phyloP scores from a whole-genome alignment of 2,113 vertebrate species.

The Caranx ignobilis region DNA sequence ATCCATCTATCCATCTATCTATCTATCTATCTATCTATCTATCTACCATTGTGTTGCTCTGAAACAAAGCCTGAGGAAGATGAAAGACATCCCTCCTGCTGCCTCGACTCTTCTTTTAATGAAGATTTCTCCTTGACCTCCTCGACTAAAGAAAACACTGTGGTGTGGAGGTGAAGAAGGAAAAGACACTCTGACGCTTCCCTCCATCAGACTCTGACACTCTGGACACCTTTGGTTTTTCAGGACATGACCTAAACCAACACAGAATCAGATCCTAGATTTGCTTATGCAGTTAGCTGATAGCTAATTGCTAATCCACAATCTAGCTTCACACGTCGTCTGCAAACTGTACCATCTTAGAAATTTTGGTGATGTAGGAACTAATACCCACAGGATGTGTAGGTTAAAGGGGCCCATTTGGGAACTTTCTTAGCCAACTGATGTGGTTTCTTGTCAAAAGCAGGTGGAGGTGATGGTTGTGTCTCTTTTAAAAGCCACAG shows the following conservation, averaged over 20 bases:
- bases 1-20: constrained; percentile 14
- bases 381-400: too few relatives aligned
- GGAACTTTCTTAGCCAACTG: too few relatives aligned
- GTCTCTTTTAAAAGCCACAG: too few relatives aligned
- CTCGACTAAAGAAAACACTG: background rate
- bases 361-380: too few relatives aligned
- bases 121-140: constrained; percentile 2
- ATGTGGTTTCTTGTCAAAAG: too few relatives aligned
- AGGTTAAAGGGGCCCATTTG: too few relatives aligned
- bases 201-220: background rate
- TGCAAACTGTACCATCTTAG: too few relatives aligned
- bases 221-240: too few relatives aligned
- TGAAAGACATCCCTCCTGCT: background rate
- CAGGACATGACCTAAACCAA: background rate
- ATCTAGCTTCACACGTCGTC: too few relatives aligned
- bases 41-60: background rate
- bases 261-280: background rate
- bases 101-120: background rate
- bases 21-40: background rate
- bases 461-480: too few relatives aligned
- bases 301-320: too few relatives aligned
- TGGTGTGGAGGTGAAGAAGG: background rate
- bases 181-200: background rate
- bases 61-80: constrained; percentile 5
- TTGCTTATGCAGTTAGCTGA: background rate